Evolutionary conservation across 1,140 invertebrate genomes (phyloP), one percentile per base, ranked within the genome.

Genomic region (Aphidius gifuensis): DNA sequence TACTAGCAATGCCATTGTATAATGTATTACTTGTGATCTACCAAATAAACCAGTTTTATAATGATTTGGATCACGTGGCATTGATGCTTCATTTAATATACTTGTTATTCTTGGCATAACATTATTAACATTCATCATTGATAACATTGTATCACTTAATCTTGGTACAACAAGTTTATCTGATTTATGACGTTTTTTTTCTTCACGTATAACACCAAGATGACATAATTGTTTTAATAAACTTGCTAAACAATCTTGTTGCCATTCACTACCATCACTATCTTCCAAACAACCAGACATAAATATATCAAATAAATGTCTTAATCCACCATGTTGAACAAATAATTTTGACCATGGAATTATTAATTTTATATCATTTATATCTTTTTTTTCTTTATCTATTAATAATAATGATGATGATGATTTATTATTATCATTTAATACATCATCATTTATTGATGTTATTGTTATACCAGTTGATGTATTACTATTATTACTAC

Each of bases 301-400:
- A 76, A 97, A 94, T 62, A 97, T 95, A 75, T 94, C 91, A 76
- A 94, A 95, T 1, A 97, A 80, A 78, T 96, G 89, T 50, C 89
- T 85, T 39, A 97, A 73, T 3, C 94, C 94, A 40, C 93, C 93
- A 69, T 90, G 88, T 67, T 91, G 87, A 21, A 96, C 89, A 74
- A 97, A 97, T 60, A 89, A 75, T 44, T 88, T 85, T 54, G 86
- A 89, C 92, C 92, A 94, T 39, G 70, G 61, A 11, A 80, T 64
- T 9, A 78, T 74, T 8, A 74, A 75, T 39, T 80, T 77, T 44
- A 61, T 73, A 51, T 71, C 72, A 1, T 71, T 74, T 53, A 67
- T 67, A 74, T 81, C 65, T 21, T 70, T 66, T 3, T 11, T 21
- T 9, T 62, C 65, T 9, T 2, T 16, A 5, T 64, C 62, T 5